Evolutionary conservation across 2,888 invertebrate species (phyloP), one percentile per base, ranked within the genome.

Genomic region (Cataglyphis rosenhaueri): DNA sequence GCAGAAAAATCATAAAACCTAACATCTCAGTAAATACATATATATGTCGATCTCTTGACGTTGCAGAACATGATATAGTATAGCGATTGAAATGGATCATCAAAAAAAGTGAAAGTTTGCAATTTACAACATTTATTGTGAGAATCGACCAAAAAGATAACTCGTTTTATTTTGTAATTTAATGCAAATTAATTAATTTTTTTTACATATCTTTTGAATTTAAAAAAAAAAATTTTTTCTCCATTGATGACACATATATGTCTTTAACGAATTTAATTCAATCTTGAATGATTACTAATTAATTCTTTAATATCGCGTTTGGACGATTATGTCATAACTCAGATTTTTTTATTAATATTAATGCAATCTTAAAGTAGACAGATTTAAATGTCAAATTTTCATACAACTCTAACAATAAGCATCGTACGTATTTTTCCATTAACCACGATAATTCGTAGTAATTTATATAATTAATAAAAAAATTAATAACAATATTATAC

Each of bases 21-120:
- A 25, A 25, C 1, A 25, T 25, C 25, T 25, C 25, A 25, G 0
- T 25, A 25, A 25, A 25, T 25, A 35, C 0, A 35, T 38, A 8
- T 38, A 38, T 10, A 38, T 18, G 29, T 48, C 25, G 52, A 75
- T 21, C 1, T 1, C 4, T 41, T 55, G 55, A n/a, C 29, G 12
- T 65, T 64, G 52, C n/a, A 12, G 8, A 75, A 3, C 18, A 35
- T 25, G 8, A 55, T n/a, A 65, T 25, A 38, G 4, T 15, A 62
- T 29, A 29, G 65, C 35, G 12, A 76, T 76, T 66, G 55, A 76
- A 3, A 25, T 41, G 41, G 8, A n/a, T 76, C 21, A 38, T 18
- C n/a, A 55, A n/a, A 76, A 55, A 38, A 66, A 76, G 38, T 18
- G 4, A 21, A 12, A 65, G 8, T 35, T 61, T 65, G 8, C 25